phyloP scores from a whole-genome alignment of 2,888 invertebrate genomes.

The Acholoe squamosa region DNA sequence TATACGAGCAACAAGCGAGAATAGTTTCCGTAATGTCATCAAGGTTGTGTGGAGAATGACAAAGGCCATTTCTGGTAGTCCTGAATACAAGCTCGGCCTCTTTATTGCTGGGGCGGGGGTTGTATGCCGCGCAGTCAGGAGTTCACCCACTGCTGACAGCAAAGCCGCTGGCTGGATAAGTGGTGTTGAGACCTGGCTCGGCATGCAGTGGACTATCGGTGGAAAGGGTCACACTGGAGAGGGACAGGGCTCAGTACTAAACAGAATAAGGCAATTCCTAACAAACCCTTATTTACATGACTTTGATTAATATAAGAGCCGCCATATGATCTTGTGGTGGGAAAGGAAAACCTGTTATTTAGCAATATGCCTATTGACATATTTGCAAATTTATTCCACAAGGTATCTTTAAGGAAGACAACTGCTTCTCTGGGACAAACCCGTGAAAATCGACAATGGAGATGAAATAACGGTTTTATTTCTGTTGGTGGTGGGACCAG shows the following conservation, averaged over 20 bases:
- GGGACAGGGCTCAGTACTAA: conserved; percentile 65
- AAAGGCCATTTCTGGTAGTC: conserved; percentile 63
- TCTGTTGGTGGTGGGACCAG: too few relatives aligned
- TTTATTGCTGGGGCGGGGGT: conserved; percentile 64
- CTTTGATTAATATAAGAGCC: conserved; percentile 63
- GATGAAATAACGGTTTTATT: too few relatives aligned
- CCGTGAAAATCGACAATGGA: too few relatives aligned
- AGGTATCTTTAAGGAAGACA: too few relatives aligned
- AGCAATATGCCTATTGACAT: too few relatives aligned
- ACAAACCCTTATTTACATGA: conserved; percentile 68
- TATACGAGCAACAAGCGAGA: conserved; percentile 62
- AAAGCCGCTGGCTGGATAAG: conserved; percentile 59
- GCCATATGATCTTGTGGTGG: too few relatives aligned
- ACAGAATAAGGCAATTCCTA: conserved; percentile 65
- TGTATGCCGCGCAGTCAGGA: conserved; percentile 11
- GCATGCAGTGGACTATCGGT: conserved; percentile 67
- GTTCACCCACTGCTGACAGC: not conserved
- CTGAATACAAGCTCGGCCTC: conserved; percentile 61
- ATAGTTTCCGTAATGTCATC: conserved; percentile 66
- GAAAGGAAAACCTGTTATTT: too few relatives aligned
- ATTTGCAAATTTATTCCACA: too few relatives aligned
- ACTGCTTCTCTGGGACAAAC: too few relatives aligned
- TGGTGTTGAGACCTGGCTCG: conserved; percentile 66
- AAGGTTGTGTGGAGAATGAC: conserved; percentile 68
- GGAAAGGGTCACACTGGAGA: conserved; percentile 67